Evolutionary conservation across 2,797 vertebrate species (phyloP).

Genomic region (Peromyscus nudipes): DNA sequence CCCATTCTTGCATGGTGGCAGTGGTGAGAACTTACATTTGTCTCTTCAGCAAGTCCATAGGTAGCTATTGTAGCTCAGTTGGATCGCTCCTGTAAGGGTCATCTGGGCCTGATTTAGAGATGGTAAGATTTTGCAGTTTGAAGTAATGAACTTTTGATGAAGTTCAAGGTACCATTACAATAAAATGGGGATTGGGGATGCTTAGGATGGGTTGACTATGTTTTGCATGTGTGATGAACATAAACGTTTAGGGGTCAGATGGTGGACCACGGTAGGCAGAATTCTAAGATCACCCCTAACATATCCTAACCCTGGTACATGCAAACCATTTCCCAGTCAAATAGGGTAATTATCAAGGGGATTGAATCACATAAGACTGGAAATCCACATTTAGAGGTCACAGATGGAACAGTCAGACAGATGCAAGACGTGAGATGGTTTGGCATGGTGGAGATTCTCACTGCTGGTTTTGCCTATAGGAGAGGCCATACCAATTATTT

Average conservation of each 20-base stretch:
- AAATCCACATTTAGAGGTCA: not conserved
- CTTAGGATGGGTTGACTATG: not conserved
- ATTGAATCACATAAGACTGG: not conserved
- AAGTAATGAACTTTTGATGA: not conserved
- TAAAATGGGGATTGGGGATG: no score
- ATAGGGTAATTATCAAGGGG: not conserved
- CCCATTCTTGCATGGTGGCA: not conserved
- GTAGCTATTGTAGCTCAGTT: no score
- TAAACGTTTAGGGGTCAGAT: not conserved
- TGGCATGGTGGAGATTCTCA: not conserved
- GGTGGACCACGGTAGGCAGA: no score
- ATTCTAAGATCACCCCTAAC: not conserved
- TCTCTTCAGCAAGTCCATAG: not conserved
- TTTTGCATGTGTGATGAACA: not conserved
- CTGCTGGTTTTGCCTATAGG: not conserved
- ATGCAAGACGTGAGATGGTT: not conserved
- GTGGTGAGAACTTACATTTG: not conserved
- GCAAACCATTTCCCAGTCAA: not conserved
- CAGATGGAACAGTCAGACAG: not conserved
- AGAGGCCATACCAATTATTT: not conserved
- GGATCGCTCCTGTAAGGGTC: not conserved
- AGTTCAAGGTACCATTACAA: not conserved
- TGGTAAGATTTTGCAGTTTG: not conserved
- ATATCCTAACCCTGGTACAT: not conserved
- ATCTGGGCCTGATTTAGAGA: not conserved